These are phyloP conservation scores for Pontoporia blainvillei DNA, from an alignment of 2,113 vertebrate genomes.

Conservation along the genomic window DNA sequence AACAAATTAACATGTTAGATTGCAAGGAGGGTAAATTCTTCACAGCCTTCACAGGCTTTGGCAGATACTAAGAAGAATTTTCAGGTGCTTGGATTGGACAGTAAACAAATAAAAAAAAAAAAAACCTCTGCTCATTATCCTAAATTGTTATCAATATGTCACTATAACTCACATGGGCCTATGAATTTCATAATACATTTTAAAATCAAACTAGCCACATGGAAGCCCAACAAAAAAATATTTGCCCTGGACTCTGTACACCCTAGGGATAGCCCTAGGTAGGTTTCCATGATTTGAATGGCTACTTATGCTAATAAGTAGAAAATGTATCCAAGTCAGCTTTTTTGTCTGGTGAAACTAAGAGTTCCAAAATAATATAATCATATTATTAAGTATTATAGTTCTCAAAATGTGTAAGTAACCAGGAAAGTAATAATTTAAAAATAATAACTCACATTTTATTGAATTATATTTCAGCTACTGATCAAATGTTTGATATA, in stretches of 20 bases:
- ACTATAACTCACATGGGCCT: background rate
- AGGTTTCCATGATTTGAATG: background rate
- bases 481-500: background rate
- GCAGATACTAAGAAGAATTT: background rate
- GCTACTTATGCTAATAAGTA: background rate
- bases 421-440: background rate
- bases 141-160: background rate
- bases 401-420: background rate
- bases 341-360: constrained; percentile 5
- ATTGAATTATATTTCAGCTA: background rate
- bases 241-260: background rate
- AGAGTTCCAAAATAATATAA: background rate
- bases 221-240: background rate
- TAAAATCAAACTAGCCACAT: background rate
- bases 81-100: background rate
- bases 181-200: background rate
- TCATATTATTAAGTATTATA: background rate
- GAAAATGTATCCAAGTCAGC: background rate
- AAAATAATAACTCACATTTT: background rate
- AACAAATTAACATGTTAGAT: background rate
- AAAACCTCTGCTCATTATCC: background rate
- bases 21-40: background rate
- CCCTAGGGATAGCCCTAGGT: background rate
- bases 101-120: background rate
- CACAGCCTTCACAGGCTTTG: background rate